These are phyloP conservation scores for Phengaris alcon DNA, from an alignment of 2,888 invertebrate genomes.

Conservation along the genomic window DNA sequence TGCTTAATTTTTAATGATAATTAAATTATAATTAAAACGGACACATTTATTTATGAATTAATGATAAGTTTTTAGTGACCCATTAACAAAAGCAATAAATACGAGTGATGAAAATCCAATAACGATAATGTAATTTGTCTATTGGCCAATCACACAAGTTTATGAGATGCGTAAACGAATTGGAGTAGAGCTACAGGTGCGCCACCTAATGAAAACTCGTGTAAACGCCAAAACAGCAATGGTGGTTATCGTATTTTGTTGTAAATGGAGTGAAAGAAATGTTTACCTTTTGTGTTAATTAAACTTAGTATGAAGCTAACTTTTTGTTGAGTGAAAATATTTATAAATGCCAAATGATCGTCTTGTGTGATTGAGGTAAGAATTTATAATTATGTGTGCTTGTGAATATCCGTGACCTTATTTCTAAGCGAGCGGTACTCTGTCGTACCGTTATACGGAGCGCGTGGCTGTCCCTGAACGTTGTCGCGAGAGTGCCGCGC, in stretches of 20 bases:
- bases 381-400: slow-evolving; percentile 34
- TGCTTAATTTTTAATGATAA: slow-evolving; percentile 25
- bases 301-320: neutral
- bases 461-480: slow-evolving; percentile 65
- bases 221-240: slow-evolving; percentile 58
- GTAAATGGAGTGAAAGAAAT: slow-evolving; percentile 53
- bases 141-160: neutral
- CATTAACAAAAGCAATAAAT: neutral
- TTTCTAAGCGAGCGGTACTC: slow-evolving; percentile 68
- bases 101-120: neutral
- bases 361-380: slow-evolving; percentile 18
- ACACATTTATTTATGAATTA: neutral
- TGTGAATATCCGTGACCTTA: slow-evolving; percentile 72
- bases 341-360: slow-evolving; percentile 1
- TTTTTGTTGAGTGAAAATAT: neutral
- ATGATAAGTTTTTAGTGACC: neutral
- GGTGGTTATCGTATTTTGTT: slow-evolving; percentile 69
- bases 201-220: slow-evolving; percentile 61
- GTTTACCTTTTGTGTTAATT: slow-evolving; percentile 41
- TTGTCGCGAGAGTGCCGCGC: slow-evolving; percentile 58
- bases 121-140: neutral
- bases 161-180: slow-evolving; percentile 46
- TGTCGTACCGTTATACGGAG: slow-evolving; percentile 69
- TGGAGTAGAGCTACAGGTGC: slow-evolving; percentile 44
- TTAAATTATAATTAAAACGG: neutral